phyloP scores from a whole-genome alignment of 1,140 invertebrate genomes.

The Nasonia vitripennis region DNA sequence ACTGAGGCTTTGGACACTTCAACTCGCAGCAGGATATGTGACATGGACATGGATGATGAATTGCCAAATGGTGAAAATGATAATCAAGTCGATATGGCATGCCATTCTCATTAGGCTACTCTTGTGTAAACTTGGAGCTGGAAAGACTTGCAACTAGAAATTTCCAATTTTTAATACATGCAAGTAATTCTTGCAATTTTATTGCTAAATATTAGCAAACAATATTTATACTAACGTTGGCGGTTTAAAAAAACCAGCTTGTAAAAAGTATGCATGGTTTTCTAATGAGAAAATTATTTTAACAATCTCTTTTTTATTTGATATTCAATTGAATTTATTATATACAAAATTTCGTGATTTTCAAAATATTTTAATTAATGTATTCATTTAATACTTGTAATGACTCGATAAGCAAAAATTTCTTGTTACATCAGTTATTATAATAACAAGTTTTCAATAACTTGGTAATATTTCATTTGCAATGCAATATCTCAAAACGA shows the following conservation, averaged over 20 bases:
- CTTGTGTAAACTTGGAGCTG: constrained; percentile 7
- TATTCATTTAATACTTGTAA: neutral
- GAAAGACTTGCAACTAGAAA: constrained; percentile 29
- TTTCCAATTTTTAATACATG: constrained; percentile 27
- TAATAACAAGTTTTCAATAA: neutral
- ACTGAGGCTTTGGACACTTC: constrained; percentile 70
- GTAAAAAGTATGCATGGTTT: neutral
- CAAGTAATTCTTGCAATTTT: constrained; percentile 20
- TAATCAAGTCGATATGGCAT: constrained; percentile 63
- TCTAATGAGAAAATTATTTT: neutral
- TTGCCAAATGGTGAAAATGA: constrained; percentile 67
- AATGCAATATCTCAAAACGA: neutral
- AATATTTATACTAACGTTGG: constrained; percentile 11
- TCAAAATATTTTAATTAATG: neutral
- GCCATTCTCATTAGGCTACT: constrained; percentile 67
- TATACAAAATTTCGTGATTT: neutral
- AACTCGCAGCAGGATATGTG: constrained; percentile 63
- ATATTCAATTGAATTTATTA: neutral
- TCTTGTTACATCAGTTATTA: neutral
- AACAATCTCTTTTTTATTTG: neutral
- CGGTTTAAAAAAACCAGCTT: constrained; percentile 3
- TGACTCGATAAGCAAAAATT: neutral
- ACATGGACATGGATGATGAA: constrained; percentile 70
- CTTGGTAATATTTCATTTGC: neutral
- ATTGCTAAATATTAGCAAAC: constrained; percentile 12